A percentile compares a stretch with the other conserved stretches of the same genome.
phyloP scores from a whole-genome alignment of 2,797 vertebrate species.

The Telmatherina bonti region DNA sequence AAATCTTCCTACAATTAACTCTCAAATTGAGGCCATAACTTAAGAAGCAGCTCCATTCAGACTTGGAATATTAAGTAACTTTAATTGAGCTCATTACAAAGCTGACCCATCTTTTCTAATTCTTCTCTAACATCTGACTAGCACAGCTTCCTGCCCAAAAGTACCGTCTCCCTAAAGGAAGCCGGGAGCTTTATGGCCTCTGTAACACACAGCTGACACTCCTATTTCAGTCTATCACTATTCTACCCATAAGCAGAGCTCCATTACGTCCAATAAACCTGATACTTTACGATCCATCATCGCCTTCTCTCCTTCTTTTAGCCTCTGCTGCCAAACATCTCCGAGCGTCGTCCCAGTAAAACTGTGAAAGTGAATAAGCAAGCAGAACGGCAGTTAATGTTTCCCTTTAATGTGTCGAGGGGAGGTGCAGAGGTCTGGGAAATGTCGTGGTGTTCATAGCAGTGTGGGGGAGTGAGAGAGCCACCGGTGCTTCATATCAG shows the following conservation, averaged over 20 bases:
- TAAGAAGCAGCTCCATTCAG: slow-evolving; percentile 6
- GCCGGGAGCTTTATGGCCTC: slow-evolving; percentile 26
- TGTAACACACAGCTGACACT: slow-evolving; percentile 40
- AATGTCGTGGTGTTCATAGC: slow-evolving; percentile 35
- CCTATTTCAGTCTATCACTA: slow-evolving; percentile 29
- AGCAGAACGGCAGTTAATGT: slow-evolving; percentile 40
- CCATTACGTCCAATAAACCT: slow-evolving; percentile 72
- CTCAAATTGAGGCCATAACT: background rate
- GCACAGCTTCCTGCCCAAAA: slow-evolving; percentile 8
- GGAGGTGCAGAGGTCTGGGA: slow-evolving; percentile 38
- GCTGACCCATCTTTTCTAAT: background rate
- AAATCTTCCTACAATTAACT: slow-evolving; percentile 16
- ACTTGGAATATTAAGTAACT: background rate
- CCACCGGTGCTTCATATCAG: slow-evolving; percentile 43
- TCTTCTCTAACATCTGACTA: slow-evolving; percentile 17
- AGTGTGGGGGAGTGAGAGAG: slow-evolving; percentile 27
- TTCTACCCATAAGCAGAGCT: slow-evolving; percentile 60
- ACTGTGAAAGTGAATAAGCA: slow-evolving; percentile 34
- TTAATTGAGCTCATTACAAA: background rate
- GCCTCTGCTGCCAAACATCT: slow-evolving; percentile 41
- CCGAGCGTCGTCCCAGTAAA: slow-evolving; percentile 48
- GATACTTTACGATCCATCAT: slow-evolving; percentile 64
- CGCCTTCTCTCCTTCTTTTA: slow-evolving; percentile 44
- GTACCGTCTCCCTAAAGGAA: background rate
- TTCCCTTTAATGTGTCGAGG: slow-evolving; percentile 49